Evolutionary conservation across 1,140 invertebrate species (phyloP), one percentile per base, ranked within the genome.

Genomic region (Cheumatopsyche charites): DNA sequence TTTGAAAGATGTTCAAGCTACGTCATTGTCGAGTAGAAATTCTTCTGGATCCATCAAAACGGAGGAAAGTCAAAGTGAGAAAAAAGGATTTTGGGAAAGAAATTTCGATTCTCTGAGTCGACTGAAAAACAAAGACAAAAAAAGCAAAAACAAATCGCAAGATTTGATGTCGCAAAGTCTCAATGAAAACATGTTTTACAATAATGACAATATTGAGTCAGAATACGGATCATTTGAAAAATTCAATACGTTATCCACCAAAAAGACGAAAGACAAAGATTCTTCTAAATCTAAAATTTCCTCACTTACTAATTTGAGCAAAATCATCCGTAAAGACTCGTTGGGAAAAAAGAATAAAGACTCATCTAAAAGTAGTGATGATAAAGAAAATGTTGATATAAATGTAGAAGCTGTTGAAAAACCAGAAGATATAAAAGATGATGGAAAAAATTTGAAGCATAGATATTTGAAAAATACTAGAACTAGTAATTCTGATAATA

Each of bases 111-210:
- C 83, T 9, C 70, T 85, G 0, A 76, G 70, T 61, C 43, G 76
- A 68, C 55, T 77, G 19, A 85, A 84, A 78, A 78, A 81, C 1
- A 83, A 83, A 67, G 81, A 80, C 49, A 83, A 84, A 66, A 82
- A 82, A 67, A 77, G 72, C 29, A 83, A 83, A 74, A 76, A 77
- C 0, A 81, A 81, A 67, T 82, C 82, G 74, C 77, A 83, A 19
- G 86, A 88, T 73, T 76, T 87, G 0, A 88, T 88, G 87, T 87
- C 86, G 1, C 86, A 87, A 68, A 88, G 87, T 77, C 79, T 88
- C 5, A 88, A 88, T 75, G 87, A 88, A 73, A 87, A 88, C 75
- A 83, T 87, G 76, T 86, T 88, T 74, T 87, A 83, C 61, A 85
- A 82, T 70, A 83, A 80, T 63, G 81, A 83, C 6, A 83, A 80